Conservation (phyloP, 2,797 vertebrate species). For the Pitangus sulphuratus region DNA sequence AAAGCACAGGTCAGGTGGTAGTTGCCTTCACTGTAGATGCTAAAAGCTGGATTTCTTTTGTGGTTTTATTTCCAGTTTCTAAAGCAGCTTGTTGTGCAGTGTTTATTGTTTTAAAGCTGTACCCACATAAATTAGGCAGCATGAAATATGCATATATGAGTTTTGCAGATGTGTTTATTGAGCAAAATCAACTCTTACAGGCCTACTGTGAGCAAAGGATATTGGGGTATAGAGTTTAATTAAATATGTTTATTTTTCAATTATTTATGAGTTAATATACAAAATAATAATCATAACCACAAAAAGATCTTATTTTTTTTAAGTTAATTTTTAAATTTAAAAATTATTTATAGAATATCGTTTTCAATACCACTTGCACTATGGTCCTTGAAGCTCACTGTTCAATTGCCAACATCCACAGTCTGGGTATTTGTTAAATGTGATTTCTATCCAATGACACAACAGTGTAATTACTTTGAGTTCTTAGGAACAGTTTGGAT, state of each 20-base stretch:
- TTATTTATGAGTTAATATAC: background rate
- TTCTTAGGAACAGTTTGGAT: background rate
- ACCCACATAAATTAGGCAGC: background rate
- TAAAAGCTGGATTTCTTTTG: background rate
- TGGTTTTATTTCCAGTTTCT: background rate
- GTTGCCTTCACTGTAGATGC: background rate
- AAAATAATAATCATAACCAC: background rate
- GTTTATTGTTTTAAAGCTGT: slow-evolving; percentile 22
- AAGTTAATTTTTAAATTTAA: background rate
- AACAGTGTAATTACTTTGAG: background rate
- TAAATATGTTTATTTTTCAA: background rate
- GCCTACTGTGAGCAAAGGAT: background rate
- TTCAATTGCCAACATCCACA: background rate
- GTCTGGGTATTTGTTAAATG: background rate
- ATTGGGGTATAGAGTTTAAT: background rate
- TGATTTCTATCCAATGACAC: background rate
- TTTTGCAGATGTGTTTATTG: background rate
- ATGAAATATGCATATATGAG: background rate
- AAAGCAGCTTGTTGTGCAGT: background rate
- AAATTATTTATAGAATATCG: background rate
- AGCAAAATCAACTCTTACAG: background rate
- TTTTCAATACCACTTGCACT: background rate
- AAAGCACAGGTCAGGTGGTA: background rate
- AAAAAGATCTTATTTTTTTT: background rate
- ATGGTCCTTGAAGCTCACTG: background rate